phyloP scores from a whole-genome alignment of 2,888 invertebrate species.

The Baronia brevicornis region DNA sequence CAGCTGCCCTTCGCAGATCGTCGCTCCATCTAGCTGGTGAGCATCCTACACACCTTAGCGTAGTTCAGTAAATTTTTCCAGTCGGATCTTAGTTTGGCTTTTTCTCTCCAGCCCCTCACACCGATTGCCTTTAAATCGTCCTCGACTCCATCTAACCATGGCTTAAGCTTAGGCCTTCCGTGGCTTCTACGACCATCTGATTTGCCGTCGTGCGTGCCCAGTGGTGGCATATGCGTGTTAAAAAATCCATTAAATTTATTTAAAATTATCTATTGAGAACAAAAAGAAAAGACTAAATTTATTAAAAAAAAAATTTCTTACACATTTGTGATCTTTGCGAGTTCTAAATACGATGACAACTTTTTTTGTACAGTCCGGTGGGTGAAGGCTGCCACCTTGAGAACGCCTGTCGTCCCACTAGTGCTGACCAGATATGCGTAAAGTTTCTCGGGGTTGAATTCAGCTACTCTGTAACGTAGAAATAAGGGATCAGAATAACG shows the following conservation, averaged over 20 bases:
- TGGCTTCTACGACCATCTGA: no score
- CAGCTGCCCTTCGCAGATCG: no score
- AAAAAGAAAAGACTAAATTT: constrained; percentile 2
- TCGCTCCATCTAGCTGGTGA: no score
- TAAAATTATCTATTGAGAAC: constrained; percentile 13
- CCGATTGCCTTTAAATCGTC: no score
- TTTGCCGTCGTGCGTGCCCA: no score
- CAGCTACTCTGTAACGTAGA: constrained; percentile 35
- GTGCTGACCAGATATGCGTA: constrained; percentile 44
- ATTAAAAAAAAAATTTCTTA: constrained; percentile 3
- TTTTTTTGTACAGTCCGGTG: constrained; percentile 30
- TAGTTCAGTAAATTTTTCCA: no score
- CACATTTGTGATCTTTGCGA: constrained; percentile 9
- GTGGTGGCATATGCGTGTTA: no score
- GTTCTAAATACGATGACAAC: constrained; percentile 12
- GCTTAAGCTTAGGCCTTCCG: no score
- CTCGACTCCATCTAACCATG: no score
- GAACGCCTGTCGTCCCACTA: constrained; percentile 46
- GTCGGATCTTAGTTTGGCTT: no score
- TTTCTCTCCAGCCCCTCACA: no score
- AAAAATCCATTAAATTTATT: background rate
- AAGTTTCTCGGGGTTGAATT: constrained; percentile 36
- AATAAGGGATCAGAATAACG: background rate
- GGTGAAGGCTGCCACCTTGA: constrained; percentile 47
- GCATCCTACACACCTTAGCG: no score